Conservation (phyloP, 2,797 vertebrate genomes). For the Helostoma temminkii region DNA sequence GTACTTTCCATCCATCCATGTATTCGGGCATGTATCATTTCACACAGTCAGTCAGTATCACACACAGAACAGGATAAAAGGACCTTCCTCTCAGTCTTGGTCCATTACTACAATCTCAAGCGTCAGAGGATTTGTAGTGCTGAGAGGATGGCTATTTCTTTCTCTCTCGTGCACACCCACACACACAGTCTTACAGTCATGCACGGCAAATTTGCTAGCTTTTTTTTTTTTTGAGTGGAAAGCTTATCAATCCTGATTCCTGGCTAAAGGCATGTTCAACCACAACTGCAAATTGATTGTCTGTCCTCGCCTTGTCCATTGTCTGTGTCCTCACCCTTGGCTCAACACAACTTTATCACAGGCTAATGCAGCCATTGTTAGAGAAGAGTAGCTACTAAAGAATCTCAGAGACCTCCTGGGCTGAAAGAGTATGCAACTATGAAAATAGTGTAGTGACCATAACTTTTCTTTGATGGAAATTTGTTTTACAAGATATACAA, state of each 20-base stretch:
- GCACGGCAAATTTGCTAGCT: constrained; percentile 69
- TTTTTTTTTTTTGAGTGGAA: constrained; percentile 78
- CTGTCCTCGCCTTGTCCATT: constrained; percentile 59
- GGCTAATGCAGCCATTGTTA: constrained; percentile 38
- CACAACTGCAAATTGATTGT: constrained; percentile 74
- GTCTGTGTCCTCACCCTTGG: constrained; percentile 12
- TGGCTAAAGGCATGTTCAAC: constrained; percentile 56
- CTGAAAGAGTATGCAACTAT: neutral
- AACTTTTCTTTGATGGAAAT: neutral
- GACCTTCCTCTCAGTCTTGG: constrained; percentile 26
- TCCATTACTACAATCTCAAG: constrained; percentile 42
- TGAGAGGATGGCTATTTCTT: constrained; percentile 50
- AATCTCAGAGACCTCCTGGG: neutral
- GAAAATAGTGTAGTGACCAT: neutral
- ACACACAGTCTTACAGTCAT: constrained; percentile 20
- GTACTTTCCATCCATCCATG: constrained; percentile 24
- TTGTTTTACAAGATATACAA: neutral
- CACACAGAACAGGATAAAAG: constrained; percentile 56
- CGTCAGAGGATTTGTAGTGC: constrained; percentile 55
- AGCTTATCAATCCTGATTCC: constrained; percentile 62
- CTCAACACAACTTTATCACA: constrained; percentile 39
- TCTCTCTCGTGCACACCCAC: constrained; percentile 20
- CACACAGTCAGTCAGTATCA: constrained; percentile 21
- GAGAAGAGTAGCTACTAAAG: constrained; percentile 9
- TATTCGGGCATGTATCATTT: constrained; percentile 10